Percentiles rank a stretch among this genome's conserved stretches.
Conservation (phyloP, 2,113 vertebrate genomes). For the Aleadryas rufinucha region DNA sequence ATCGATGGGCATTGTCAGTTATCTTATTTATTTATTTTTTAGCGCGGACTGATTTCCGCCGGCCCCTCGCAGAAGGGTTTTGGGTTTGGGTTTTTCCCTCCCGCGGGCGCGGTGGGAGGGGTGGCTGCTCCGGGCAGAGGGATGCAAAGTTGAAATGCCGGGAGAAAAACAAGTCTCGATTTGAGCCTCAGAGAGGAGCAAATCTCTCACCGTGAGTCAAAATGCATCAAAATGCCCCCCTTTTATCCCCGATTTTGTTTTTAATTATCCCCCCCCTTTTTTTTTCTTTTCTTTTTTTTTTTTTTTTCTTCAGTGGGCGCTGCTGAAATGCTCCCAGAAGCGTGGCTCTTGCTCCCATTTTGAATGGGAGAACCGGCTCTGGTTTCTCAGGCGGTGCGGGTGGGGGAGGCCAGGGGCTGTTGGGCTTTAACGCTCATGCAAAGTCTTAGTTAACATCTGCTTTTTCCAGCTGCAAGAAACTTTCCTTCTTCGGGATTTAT, state of each 20-base stretch:
- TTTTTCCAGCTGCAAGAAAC: conserved; percentile 68
- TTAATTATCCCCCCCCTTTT: accelerated
- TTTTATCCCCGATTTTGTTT: not conserved
- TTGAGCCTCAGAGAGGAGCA: not conserved
- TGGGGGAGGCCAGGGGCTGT: not conserved
- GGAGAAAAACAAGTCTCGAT: conserved; percentile 43
- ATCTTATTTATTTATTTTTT: not conserved
- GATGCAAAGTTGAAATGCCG: conserved; percentile 69
- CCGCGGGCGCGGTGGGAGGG: conserved; percentile 17
- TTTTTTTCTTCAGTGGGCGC: not conserved
- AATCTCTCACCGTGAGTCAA: not conserved
- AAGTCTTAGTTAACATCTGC: not conserved
- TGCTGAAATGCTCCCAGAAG: conserved; percentile 32
- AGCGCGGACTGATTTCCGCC: not conserved
- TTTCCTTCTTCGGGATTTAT: conserved; percentile 57
- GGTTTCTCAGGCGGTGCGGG: not conserved
- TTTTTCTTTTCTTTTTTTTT: too few relatives aligned
- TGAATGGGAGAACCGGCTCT: not conserved
- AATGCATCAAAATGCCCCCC: not conserved
- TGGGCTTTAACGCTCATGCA: not conserved
- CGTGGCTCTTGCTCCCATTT: conserved; percentile 52
- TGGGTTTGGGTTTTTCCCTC: not conserved
- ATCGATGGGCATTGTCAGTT: conserved; percentile 14
- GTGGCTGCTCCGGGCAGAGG: conserved; percentile 36
- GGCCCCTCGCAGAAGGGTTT: not conserved